Evolutionary conservation across 1,140 invertebrate species (phyloP).

Genomic region (Hylaeus volcanicus): DNA sequence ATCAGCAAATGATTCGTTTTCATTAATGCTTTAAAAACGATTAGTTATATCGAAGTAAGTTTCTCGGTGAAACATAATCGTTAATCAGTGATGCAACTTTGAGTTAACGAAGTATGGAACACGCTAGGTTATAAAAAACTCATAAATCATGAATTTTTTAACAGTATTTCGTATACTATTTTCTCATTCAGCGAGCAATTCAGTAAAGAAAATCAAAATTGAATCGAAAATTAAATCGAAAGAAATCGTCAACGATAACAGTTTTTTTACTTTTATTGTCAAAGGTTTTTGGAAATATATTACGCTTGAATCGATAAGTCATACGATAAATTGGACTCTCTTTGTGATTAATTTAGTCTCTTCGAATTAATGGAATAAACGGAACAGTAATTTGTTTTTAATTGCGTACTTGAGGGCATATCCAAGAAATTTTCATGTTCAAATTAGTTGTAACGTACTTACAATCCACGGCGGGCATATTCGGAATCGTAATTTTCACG

Average conservation of each 20-base stretch:
- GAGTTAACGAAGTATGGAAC: background rate
- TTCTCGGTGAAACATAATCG: background rate
- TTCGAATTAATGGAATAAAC: background rate
- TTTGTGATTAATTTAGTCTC: background rate
- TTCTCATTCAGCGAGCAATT: background rate
- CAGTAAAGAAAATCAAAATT: background rate
- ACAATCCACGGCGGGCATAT: conserved; percentile 14
- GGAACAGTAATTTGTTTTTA: background rate
- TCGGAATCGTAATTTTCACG: background rate
- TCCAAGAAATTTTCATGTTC: background rate
- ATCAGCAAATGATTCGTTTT: background rate
- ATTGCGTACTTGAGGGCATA: background rate
- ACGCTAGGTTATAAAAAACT: too few relatives aligned
- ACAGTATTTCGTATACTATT: background rate
- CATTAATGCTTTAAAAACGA: background rate
- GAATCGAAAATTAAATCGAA: too few relatives aligned
- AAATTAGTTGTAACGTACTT: conserved; percentile 27
- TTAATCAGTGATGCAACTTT: conserved; percentile 12
- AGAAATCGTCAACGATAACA: too few relatives aligned
- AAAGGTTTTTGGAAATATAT: background rate
- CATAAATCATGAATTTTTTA: too few relatives aligned
- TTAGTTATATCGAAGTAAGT: background rate
- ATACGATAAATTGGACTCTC: background rate
- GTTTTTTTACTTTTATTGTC: too few relatives aligned
- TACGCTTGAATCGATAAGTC: background rate